Evolutionary conservation across 1,140 invertebrate species (phyloP), one percentile per base, ranked within the genome.

Genomic region (Trypoxylus dichotomus): DNA sequence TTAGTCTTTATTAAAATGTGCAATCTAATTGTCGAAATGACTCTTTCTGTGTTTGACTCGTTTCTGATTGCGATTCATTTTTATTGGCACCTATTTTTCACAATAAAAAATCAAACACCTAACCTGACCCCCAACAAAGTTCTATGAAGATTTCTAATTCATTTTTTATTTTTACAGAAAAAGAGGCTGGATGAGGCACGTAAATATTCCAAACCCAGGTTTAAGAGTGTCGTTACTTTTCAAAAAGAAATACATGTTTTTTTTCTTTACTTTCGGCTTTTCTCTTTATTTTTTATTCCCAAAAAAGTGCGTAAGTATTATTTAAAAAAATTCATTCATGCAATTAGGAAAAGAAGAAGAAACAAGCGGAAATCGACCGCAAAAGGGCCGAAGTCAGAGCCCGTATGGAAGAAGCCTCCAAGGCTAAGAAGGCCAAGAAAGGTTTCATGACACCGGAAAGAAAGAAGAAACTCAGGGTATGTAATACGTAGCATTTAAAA

Each of bases 371-470:
- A 87, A 96, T 96, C 87, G 95, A 97, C 89, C 93, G 94, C 90
- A 97, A 96, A 90, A 94, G 95, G 89, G 95, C 95, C 85, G 96
- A 98, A 89, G 96, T 97, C 87, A 93, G 96, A 87, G 95, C 95
- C 90, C 95, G 96, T 86, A 95, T 98, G 90, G 96, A 97, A 88
- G 96, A 97, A 88, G 95, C 95, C 87, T 96, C 96, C 87, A 96
- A 95, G 87, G 94, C 94, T 87, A 97, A 97, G 89, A 96, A 96
- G 90, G 95, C 94, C 86, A 97, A 97, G 92, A 97, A 97, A 89
- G 96, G 96, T 93, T 98, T 98, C 93, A 97, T 98, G 96, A 98
- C 96, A 85, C 96, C 96, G 81, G 96, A 97, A 89, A 96, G 96
- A 88, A 98, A 98, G 94, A 97, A 97, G 95, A 98, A 98, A 88